Evolutionary conservation across 2,888 invertebrate species (phyloP).

Genomic region (Hecatera dysodea): DNA sequence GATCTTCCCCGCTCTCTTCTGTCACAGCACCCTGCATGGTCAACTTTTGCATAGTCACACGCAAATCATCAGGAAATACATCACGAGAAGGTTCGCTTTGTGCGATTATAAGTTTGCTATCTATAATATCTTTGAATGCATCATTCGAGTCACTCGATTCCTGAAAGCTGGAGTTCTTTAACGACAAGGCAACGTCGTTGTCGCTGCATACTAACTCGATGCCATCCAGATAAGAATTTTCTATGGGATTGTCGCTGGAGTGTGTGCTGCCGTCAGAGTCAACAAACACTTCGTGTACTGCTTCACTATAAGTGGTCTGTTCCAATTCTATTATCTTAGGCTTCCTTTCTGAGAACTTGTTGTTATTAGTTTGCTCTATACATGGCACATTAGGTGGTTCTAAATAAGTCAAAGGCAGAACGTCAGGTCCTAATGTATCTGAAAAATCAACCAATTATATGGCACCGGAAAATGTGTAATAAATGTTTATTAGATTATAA

Average conservation of each 20-base stretch:
- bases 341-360: slow-evolving; percentile 3
- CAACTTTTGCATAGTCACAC: slow-evolving; percentile 75
- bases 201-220: slow-evolving; percentile 37
- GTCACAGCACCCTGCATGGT: slow-evolving; percentile 73
- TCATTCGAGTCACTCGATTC: slow-evolving; percentile 63
- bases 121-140: slow-evolving; percentile 56
- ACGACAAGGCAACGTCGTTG: slow-evolving; percentile 22
- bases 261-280: slow-evolving; percentile 18
- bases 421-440: slow-evolving; percentile 54
- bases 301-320: slow-evolving; percentile 6
- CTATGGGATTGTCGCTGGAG: slow-evolving; percentile 8
- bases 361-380: slow-evolving; percentile 34
- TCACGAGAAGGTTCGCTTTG: slow-evolving; percentile 66
- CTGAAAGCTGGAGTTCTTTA: slow-evolving; percentile 44
- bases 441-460: too few species aligned
- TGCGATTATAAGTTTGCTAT: slow-evolving; percentile 44
- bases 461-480: too few species aligned
- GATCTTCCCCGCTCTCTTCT: slow-evolving; percentile 78
- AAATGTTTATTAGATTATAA: too few species aligned
- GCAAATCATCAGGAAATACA: slow-evolving; percentile 74
- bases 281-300: slow-evolving; percentile 1
- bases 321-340: slow-evolving; percentile 57
- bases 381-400: slow-evolving; percentile 47
- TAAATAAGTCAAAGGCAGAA: slow-evolving; percentile 56
- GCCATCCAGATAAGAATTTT: slow-evolving; percentile 11